Base-by-base conservation (phyloP, 2,113 vertebrate genomes). In the Siniperca chuatsi region DNA sequence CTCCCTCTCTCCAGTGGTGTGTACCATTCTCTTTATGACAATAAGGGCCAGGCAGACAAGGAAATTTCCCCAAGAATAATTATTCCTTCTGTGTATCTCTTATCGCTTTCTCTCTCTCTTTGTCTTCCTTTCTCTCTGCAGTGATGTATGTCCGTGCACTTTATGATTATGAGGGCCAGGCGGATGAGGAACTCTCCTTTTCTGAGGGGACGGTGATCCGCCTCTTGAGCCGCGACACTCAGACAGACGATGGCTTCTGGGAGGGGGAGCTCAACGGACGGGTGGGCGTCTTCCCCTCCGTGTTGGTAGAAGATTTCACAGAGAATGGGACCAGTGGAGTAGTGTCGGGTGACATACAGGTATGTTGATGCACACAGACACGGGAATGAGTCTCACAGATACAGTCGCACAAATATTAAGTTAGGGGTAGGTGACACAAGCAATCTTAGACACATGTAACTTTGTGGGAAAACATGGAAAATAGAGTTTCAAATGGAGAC, bases 191-290 rank as follows among this genome's bases (percentile, higher is more conserved):
- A 86, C 95, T 99, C 35, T 97, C 98, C 64, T 99, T 99, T 90
- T 96, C 96, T 0, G 98, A 99, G 87, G 98, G 98, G 69, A 98
- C 98, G 0, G 97, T 99, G 90, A 98, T 99, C 85, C 98, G 98
- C 33, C 98, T 99, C 89, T 80, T 99, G 90, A 98, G 96, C 95
- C 98, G 98, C 71, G 97, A 99, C 84, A 98, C 98, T 78, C 98
- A 99, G 87, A 98, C 98, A 0, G 98, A 99, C 0, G 98, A 99
- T 21, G 98, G 98, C 21, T 99, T 99, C 92, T 99, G 98, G 98
- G 98, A 99, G 90, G 98, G 98, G 1, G 98, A 99, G 85, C 97
- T 99, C 92, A 98, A 95, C 0, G 97, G 98, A 0, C 95, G 95
- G 0, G 85, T 98, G 3, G 98, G 98, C 0, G 98, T 99, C 82